phyloP scores from a whole-genome alignment of 2,888 invertebrate species.

The Pheosia tremula region DNA sequence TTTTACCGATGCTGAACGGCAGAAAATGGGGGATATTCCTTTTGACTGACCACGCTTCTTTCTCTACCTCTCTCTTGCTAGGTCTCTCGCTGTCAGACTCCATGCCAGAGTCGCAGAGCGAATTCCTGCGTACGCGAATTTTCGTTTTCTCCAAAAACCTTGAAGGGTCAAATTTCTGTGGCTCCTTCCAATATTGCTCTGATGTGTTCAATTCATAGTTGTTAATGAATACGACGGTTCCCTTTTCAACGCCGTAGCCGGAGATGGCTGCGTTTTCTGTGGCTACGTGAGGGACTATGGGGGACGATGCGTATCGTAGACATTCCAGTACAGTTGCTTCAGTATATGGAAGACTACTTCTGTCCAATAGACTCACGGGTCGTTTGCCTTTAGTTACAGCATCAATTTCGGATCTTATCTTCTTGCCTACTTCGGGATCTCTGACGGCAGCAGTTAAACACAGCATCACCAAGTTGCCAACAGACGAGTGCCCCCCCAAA shows the following conservation, averaged over 20 bases:
- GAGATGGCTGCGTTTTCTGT: slow-evolving; percentile 89
- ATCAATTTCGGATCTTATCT: slow-evolving; percentile 89
- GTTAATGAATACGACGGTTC: slow-evolving; percentile 93
- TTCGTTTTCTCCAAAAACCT: slow-evolving; percentile 86
- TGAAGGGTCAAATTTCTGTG: slow-evolving; percentile 89
- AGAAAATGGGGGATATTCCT: slow-evolving; percentile 89
- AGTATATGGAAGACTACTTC: slow-evolving; percentile 89
- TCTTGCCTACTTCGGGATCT: slow-evolving; percentile 86
- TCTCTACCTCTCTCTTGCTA: slow-evolving; percentile 58
- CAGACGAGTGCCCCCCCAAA: slow-evolving; percentile 94
- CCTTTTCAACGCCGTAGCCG: slow-evolving; percentile 89
- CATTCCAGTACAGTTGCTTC: slow-evolving; percentile 93
- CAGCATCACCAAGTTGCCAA: slow-evolving; percentile 93
- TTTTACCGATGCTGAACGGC: slow-evolving; percentile 93
- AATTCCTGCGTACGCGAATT: slow-evolving; percentile 63
- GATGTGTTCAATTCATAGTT: slow-evolving; percentile 92
- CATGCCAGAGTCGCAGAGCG: slow-evolving; percentile 83
- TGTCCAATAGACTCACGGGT: slow-evolving; percentile 87
- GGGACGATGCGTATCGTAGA: slow-evolving; percentile 91
- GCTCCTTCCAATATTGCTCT: slow-evolving; percentile 89
- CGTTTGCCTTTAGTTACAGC: slow-evolving; percentile 82
- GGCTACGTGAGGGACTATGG: slow-evolving; percentile 95
- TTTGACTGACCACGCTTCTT: slow-evolving; percentile 70
- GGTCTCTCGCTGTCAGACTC: slow-evolving; percentile 77
- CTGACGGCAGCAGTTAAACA: slow-evolving; percentile 88